These are phyloP conservation scores for Lepilemur septentrionalis DNA, from an alignment of 2,797 vertebrate genomes.

Conservation along the genomic window DNA sequence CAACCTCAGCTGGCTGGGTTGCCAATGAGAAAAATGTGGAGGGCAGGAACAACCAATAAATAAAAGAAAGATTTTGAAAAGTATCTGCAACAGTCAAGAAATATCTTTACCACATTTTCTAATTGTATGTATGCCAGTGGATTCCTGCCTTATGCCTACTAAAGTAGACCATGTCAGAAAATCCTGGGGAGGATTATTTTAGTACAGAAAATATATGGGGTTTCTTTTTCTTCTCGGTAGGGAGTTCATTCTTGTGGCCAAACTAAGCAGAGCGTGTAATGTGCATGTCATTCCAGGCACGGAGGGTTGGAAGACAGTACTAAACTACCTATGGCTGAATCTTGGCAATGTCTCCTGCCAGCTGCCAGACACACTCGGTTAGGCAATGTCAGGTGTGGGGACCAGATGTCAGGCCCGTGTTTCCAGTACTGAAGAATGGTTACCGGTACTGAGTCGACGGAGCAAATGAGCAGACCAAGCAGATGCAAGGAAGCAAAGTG, in stretches of 20 bases:
- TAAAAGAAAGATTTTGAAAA: background rate
- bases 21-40: conserved; percentile 1
- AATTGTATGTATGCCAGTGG: background rate
- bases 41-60: background rate
- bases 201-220: background rate
- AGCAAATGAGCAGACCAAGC: too few species aligned
- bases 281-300: background rate
- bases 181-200: background rate
- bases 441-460: too few species aligned
- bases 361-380: background rate
- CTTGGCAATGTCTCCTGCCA: background rate
- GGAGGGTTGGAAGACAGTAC: background rate
- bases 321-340: background rate
- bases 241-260: background rate
- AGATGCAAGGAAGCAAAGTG: too few species aligned
- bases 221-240: background rate
- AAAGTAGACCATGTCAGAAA: background rate
- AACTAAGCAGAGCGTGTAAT: background rate
- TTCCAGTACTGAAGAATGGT: too few species aligned
- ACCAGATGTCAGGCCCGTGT: too few species aligned
- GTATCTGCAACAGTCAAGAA: background rate
- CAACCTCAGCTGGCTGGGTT: background rate
- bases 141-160: background rate
- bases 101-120: background rate
- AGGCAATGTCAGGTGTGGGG: background rate